Evolutionary conservation across 2,113 vertebrate genomes (phyloP).

Genomic region (Psilopsiagon aymara): DNA sequence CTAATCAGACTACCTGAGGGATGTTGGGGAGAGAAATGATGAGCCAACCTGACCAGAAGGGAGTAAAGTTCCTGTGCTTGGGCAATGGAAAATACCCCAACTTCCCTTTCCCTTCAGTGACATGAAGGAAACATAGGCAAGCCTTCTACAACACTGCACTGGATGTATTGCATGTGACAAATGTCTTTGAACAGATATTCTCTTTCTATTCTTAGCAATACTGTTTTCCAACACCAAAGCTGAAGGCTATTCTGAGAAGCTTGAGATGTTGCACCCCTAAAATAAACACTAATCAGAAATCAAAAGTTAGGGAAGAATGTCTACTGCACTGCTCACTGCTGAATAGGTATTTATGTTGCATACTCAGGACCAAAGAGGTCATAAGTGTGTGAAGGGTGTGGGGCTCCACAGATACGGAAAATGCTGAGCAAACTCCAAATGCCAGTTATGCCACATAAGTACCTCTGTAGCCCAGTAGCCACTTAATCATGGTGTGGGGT

Average conservation of each 20-base stretch:
- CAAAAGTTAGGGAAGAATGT: not conserved
- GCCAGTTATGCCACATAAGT: accelerated
- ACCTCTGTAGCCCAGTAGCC: not conserved
- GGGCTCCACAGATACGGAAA: not conserved
- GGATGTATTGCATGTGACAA: not conserved
- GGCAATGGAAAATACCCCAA: not conserved
- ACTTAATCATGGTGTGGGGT: not conserved
- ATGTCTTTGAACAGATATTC: not conserved
- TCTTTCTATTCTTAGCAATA: not conserved
- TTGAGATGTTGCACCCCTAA: not conserved
- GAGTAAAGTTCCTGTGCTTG: not conserved
- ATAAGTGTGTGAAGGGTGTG: not conserved
- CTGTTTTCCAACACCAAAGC: not conserved
- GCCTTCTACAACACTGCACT: not conserved
- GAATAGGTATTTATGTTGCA: not conserved
- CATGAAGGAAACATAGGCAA: not conserved
- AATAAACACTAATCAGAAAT: not conserved
- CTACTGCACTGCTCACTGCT: not conserved
- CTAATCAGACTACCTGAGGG: not conserved
- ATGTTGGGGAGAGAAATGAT: not conserved
- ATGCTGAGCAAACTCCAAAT: not conserved
- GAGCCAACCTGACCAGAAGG: not conserved
- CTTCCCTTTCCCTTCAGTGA: not conserved
- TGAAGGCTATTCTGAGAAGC: not conserved
- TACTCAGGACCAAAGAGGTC: not conserved